Conservation (phyloP, 2,113 vertebrate genomes). For the Coryphaenoides rupestris region DNA sequence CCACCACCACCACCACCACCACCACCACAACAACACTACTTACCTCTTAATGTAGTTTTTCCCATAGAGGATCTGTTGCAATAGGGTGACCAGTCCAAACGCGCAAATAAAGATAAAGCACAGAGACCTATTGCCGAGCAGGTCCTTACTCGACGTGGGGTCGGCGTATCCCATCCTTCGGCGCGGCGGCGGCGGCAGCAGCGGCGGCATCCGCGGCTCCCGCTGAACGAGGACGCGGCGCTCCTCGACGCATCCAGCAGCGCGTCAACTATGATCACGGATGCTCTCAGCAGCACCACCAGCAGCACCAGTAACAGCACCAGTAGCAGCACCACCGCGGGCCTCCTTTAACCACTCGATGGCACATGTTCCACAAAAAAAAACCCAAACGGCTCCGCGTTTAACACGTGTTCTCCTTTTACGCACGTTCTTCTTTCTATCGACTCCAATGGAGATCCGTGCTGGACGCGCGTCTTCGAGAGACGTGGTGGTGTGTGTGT, state of each 20-base stretch:
- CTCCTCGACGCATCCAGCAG: constrained; percentile 68
- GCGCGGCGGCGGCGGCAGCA: too few relatives aligned
- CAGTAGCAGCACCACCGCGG: constrained; percentile 24
- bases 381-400: not conserved
- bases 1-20: too few relatives aligned
- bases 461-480: too few relatives aligned
- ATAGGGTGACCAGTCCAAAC: constrained; percentile 93
- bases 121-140: constrained; percentile 93
- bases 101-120: constrained; percentile 99
- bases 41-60: constrained; percentile 97
- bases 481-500: too few relatives aligned
- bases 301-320: too few relatives aligned
- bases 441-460: too few relatives aligned
- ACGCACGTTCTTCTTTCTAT: too few relatives aligned
- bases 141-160: constrained; percentile 87
- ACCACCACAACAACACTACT: too few relatives aligned
- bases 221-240: constrained; percentile 48
- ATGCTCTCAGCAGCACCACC: too few relatives aligned
- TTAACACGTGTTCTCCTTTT: too few relatives aligned
- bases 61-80: constrained; percentile 96
- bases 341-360: constrained; percentile 36
- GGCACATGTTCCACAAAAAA: not conserved
- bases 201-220: constrained; percentile 65
- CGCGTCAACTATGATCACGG: too few relatives aligned
- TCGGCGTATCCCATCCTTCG: constrained; percentile 89